phyloP scores from a whole-genome alignment of 2,888 invertebrate species.

The Entomobrya proxima region DNA sequence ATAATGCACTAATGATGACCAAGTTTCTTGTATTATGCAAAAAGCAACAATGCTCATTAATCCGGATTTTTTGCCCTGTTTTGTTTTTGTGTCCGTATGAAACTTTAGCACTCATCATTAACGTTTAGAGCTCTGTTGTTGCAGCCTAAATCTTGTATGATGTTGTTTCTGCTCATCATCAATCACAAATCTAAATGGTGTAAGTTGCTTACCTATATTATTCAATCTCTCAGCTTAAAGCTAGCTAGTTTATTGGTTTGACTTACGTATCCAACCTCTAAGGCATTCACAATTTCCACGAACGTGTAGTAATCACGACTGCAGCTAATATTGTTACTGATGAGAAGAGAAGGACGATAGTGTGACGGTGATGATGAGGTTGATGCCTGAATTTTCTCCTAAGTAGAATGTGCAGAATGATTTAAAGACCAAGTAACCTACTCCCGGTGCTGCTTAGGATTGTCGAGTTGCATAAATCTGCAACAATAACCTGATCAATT shows the following conservation, averaged over 20 bases:
- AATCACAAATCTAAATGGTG: conserved; percentile 48
- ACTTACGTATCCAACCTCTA: not conserved
- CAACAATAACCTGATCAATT: not conserved
- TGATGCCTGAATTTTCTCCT: not conserved
- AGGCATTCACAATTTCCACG: not conserved
- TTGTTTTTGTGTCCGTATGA: conserved; percentile 10
- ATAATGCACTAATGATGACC: conserved; percentile 20
- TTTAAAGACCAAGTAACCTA: conserved; percentile 58
- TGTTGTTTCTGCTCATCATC: conserved; percentile 50
- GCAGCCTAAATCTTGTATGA: conserved; percentile 49
- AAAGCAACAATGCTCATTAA: conserved; percentile 50
- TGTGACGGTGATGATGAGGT: conserved; percentile 15
- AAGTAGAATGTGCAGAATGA: conserved; percentile 30
- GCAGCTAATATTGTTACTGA: not conserved
- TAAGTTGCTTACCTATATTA: not conserved
- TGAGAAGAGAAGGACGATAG: not conserved
- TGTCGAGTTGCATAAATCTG: conserved; percentile 30
- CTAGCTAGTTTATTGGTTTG: not conserved
- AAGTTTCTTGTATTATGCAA: conserved; percentile 13
- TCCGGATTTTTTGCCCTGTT: conserved; percentile 53
- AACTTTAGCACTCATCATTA: not conserved
- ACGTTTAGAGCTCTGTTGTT: too few species aligned
- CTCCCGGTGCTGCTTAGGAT: not conserved
- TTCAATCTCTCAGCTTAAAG: not conserved
- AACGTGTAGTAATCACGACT: not conserved